Conservation (phyloP, 2,113 vertebrate species). For the Pelecanoides urinatrix region DNA sequence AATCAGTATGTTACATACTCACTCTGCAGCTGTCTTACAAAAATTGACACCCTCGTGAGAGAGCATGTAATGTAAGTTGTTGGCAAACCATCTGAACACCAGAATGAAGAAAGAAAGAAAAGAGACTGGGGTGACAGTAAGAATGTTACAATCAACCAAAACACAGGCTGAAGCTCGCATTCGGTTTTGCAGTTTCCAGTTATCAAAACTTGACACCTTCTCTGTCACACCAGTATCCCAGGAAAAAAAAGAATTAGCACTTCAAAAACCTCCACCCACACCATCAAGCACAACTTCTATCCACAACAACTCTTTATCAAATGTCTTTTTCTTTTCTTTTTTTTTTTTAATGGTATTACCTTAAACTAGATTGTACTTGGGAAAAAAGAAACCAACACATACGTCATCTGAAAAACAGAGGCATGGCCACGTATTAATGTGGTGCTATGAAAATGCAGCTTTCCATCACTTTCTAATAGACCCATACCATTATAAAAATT, state of each 20-base stretch:
- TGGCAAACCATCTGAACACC: not conserved
- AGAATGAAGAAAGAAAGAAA: constrained; percentile 6
- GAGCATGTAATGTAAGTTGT: not conserved
- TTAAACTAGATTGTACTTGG: not conserved
- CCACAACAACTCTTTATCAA: not conserved
- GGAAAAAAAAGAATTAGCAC: constrained; percentile 1
- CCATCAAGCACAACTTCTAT: not conserved
- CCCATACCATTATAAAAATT: not conserved
- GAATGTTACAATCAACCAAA: constrained; percentile 7
- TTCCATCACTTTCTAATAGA: not conserved
- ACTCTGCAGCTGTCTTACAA: not conserved
- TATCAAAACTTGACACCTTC: constrained; percentile 29
- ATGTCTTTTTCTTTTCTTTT: not conserved
- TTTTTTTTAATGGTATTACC: not conserved
- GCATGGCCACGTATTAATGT: not conserved
- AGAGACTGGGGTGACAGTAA: not conserved
- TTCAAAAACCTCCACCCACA: constrained; percentile 52
- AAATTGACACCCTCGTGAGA: not conserved
- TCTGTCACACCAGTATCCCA: not conserved
- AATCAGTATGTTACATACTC: not conserved
- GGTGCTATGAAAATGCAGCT: not conserved
- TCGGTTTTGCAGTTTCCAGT: not conserved
- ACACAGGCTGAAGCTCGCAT: not conserved
- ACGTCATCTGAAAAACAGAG: not conserved
- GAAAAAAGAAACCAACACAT: not conserved